phyloP scores from a whole-genome alignment of 1,140 invertebrate genomes.

The Spodoptera frugiperda region DNA sequence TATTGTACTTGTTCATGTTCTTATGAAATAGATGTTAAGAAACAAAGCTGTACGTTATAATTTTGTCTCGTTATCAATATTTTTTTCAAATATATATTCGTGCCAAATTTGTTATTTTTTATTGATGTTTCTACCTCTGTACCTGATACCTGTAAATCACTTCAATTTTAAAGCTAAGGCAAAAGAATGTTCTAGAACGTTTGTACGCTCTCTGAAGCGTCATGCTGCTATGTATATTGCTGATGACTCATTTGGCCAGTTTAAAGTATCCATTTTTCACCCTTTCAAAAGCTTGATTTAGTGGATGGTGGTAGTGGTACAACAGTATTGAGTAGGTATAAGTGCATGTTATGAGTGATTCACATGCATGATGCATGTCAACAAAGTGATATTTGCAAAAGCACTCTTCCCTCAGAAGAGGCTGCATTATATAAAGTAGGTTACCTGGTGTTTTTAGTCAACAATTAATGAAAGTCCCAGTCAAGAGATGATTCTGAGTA shows the following conservation, averaged over 20 bases:
- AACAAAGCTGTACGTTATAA: constrained; percentile 27
- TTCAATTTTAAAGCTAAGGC: constrained; percentile 24
- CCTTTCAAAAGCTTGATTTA: constrained; percentile 10
- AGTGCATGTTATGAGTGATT: neutral
- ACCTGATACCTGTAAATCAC: constrained; percentile 52
- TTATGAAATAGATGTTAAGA: constrained; percentile 40
- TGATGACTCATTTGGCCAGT: constrained; percentile 49
- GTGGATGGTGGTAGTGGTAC: constrained; percentile 21
- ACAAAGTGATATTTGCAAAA: neutral
- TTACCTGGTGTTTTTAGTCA: neutral
- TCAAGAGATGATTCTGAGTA: too few relatives aligned
- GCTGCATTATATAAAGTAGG: neutral
- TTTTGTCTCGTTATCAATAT: constrained; percentile 22
- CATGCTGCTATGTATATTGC: constrained; percentile 41
- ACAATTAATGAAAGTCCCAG: too few relatives aligned
- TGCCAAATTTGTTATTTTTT: constrained; percentile 62
- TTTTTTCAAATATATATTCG: constrained; percentile 53
- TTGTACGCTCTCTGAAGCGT: constrained; percentile 51
- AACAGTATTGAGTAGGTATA: neutral
- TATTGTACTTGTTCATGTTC: constrained; percentile 38
- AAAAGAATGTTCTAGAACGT: constrained; percentile 75
- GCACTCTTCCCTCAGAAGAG: neutral
- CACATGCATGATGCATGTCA: constrained; percentile 22
- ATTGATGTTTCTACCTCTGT: constrained; percentile 60
- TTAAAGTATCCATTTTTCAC: neutral